These are phyloP conservation scores for Apamea anceps DNA, from an alignment of 2,888 invertebrate species.

Conservation along the genomic window DNA sequence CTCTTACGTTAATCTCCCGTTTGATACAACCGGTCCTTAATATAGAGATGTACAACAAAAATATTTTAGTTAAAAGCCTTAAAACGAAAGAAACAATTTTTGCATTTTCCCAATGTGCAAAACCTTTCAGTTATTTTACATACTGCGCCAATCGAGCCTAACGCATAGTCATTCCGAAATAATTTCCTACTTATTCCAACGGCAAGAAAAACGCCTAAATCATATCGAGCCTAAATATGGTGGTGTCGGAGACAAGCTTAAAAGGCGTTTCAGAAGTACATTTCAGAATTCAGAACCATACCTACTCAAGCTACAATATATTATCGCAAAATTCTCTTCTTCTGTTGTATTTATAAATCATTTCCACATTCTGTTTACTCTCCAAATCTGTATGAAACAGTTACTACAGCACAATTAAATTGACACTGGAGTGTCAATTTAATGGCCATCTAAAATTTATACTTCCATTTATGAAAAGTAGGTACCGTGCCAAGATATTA, in stretches of 20 bases:
- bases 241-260: not conserved
- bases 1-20: no score
- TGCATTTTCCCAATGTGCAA: not conserved
- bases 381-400: constrained; percentile 23
- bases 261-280: not conserved
- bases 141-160: not conserved
- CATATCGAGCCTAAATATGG: not conserved
- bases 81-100: not conserved
- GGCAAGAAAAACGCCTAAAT: not conserved
- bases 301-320: not conserved
- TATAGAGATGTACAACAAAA: not conserved
- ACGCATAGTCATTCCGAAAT: not conserved
- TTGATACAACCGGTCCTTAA: no score
- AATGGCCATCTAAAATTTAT: constrained; percentile 38
- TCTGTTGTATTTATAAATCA: constrained; percentile 5
- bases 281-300: not conserved
- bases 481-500: constrained; percentile 36
- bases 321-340: constrained; percentile 1
- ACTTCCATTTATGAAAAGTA: constrained; percentile 32
- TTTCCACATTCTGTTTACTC: constrained; percentile 9
- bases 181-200: constrained; percentile 17
- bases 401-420: constrained; percentile 29
- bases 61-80: not conserved
- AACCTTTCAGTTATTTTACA: constrained; percentile 8
- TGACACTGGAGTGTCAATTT: constrained; percentile 41